A percentile compares a stretch with the other conserved stretches of the same genome.
Conservation (phyloP, 1,140 invertebrate genomes). For the Drosophila quadrilineata region DNA sequence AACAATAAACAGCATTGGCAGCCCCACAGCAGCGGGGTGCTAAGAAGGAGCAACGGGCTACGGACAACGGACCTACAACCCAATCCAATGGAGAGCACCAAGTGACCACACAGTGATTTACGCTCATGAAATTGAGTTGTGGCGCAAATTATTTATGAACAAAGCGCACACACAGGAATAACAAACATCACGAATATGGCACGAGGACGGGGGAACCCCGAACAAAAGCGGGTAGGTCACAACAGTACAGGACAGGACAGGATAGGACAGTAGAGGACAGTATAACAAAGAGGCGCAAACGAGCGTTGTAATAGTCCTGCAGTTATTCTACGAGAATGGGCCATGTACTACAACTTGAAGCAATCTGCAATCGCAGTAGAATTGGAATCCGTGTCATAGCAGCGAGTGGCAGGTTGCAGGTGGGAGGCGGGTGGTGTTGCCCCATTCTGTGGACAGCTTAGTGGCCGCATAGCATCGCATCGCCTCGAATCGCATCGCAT, state of each 20-base stretch:
- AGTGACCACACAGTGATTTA: slow-evolving; percentile 76
- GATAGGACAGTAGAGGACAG: neutral
- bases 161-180: slow-evolving; percentile 73
- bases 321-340: slow-evolving; percentile 28
- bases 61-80: neutral
- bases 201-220: neutral
- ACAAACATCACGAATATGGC: slow-evolving; percentile 47
- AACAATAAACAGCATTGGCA: slow-evolving; percentile 60
- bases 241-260: neutral
- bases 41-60: neutral
- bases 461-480: slow-evolving; percentile 28
- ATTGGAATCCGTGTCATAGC: neutral
- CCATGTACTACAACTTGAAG: slow-evolving; percentile 25
- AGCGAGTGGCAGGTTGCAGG: neutral
- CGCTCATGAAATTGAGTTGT: slow-evolving; percentile 79
- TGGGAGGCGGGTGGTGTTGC: slow-evolving; percentile 1
- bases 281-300: slow-evolving; percentile 39
- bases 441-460: slow-evolving; percentile 57
- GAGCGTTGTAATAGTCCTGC: slow-evolving; percentile 50
- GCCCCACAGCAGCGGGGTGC: neutral
- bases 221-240: neutral
- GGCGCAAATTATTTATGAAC: slow-evolving; percentile 77
- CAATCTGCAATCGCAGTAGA: slow-evolving; percentile 45
- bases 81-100: slow-evolving; percentile 33
- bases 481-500: neutral